Evolutionary conservation across 2,797 vertebrate genomes (phyloP).

Genomic region (Furcifer pardalis): DNA sequence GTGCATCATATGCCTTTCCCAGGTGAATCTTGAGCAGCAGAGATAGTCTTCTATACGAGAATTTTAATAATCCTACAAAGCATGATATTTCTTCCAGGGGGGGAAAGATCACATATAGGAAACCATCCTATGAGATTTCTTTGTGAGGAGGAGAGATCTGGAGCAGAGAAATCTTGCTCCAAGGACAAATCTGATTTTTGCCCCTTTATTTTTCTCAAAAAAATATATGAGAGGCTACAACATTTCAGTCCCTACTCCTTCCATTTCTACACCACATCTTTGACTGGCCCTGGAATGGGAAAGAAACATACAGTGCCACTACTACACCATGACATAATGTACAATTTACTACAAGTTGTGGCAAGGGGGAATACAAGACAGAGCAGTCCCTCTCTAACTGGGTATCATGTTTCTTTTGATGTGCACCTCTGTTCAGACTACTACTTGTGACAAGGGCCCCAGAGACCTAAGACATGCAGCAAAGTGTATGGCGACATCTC

Average conservation of each 20-base stretch:
- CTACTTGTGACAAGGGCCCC: not conserved
- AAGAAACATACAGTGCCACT: not conserved
- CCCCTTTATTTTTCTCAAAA: no score
- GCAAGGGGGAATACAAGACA: not conserved
- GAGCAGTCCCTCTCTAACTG: not conserved
- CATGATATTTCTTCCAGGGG: no score
- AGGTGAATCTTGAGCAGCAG: no score
- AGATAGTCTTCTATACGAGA: no score
- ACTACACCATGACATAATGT: not conserved
- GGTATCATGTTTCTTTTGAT: not conserved
- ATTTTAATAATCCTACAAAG: no score
- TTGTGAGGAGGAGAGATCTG: no score
- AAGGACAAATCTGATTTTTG: no score
- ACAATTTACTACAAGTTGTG: not conserved
- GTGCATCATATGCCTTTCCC: no score
- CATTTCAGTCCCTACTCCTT: not conserved
- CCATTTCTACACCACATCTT: not conserved
- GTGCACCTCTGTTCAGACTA: not conserved
- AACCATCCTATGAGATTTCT: no score
- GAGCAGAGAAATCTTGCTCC: no score
- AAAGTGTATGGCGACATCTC: not conserved
- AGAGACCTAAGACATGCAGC: not conserved
- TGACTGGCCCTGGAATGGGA: not conserved
- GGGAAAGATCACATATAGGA: no score
- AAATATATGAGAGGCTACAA: no score